Evolutionary conservation across 2,113 vertebrate genomes (phyloP).

Genomic region (Saiga tatarica): DNA sequence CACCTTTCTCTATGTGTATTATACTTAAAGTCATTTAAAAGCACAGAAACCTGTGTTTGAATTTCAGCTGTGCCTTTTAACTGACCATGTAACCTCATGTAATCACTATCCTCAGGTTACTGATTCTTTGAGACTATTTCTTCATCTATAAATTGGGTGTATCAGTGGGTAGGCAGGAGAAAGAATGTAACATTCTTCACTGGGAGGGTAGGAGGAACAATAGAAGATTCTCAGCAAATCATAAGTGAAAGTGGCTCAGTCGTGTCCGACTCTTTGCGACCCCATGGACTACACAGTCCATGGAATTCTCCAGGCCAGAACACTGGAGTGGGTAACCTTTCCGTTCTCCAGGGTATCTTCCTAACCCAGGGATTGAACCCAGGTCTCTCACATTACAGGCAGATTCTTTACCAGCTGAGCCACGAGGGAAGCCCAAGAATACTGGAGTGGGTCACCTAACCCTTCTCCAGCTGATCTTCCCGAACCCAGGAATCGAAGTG

Average conservation of each 20-base stretch:
- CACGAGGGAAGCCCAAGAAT: background rate
- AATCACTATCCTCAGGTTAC: background rate
- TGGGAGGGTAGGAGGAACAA: background rate
- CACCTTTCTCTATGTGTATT: background rate
- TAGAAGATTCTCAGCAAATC: background rate
- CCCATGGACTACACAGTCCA: background rate
- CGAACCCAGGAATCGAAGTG: background rate
- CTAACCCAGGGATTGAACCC: background rate
- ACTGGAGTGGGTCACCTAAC: background rate
- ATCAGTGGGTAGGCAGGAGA: background rate
- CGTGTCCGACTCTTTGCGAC: background rate
- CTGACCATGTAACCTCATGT: background rate
- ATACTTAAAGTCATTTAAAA: background rate
- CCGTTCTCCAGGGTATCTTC: background rate
- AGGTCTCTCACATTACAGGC: too few relatives aligned
- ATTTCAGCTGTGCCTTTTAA: slow-evolving; percentile 19
- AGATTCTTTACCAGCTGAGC: background rate
- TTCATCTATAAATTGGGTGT: background rate
- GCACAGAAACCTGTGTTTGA: background rate
- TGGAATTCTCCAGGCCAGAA: background rate
- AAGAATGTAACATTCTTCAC: background rate
- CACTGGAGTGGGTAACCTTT: background rate
- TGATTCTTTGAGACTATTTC: background rate
- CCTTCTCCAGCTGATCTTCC: background rate
- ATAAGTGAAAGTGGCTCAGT: background rate